phyloP scores from a whole-genome alignment of 1,140 invertebrate species.

The Drosophila paulistorum region DNA sequence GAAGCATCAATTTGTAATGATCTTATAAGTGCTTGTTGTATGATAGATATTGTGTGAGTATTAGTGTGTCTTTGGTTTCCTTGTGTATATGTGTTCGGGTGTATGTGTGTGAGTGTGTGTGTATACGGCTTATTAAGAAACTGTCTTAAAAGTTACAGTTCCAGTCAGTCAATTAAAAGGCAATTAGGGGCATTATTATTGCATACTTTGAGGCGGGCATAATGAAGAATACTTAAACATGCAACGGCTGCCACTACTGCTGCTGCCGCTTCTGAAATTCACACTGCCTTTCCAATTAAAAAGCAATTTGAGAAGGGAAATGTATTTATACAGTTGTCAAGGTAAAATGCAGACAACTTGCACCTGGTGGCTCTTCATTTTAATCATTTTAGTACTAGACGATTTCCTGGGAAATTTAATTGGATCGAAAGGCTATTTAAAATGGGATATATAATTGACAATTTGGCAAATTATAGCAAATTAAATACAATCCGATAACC shows the following conservation, averaged over 20 bases:
- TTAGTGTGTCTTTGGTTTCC: slow-evolving; percentile 6
- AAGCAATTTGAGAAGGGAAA: slow-evolving; percentile 54
- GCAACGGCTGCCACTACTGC: slow-evolving; percentile 11
- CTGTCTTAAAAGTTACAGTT: slow-evolving; percentile 53
- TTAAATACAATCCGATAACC: no score
- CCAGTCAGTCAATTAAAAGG: slow-evolving; percentile 65
- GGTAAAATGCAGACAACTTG: slow-evolving; percentile 13
- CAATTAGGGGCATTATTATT: slow-evolving; percentile 54
- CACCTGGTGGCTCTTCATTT: slow-evolving; percentile 8
- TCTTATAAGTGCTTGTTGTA: slow-evolving; percentile 70
- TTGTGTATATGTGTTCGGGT: not conserved
- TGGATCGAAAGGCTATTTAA: not conserved
- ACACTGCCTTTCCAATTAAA: slow-evolving; percentile 55
- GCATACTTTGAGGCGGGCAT: slow-evolving; percentile 21
- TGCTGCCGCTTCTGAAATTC: slow-evolving; percentile 30
- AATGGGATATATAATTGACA: slow-evolving; percentile 1
- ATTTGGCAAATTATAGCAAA: no score
- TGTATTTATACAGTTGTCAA: slow-evolving; percentile 35
- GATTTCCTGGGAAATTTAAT: slow-evolving; percentile 7
- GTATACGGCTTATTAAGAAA: slow-evolving; percentile 64
- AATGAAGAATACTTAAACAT: slow-evolving; percentile 14
- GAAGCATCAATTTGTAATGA: slow-evolving; percentile 80
- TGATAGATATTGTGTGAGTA: slow-evolving; percentile 59
- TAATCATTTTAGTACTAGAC: slow-evolving; percentile 7
- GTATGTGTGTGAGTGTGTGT: not conserved